Conservation (phyloP, 2,113 vertebrate species). For the Balaeniceps rex region DNA sequence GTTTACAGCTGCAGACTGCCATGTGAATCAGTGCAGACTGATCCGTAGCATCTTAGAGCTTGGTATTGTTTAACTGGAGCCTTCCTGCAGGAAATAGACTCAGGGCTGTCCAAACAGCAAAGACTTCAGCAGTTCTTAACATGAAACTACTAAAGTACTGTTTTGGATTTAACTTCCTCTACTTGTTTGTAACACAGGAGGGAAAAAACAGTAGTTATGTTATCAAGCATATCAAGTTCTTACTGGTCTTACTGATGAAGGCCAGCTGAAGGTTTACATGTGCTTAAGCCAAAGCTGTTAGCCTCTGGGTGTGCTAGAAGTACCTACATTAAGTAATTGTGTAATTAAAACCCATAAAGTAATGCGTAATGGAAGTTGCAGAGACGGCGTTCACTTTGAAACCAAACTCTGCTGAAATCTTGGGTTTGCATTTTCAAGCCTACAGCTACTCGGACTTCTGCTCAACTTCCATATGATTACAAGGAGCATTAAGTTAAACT, state of each 20-base stretch:
- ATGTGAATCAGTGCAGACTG: not conserved
- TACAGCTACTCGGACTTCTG: not conserved
- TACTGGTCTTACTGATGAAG: not conserved
- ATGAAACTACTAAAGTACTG: not conserved
- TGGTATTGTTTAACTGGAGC: not conserved
- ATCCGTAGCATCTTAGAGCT: not conserved
- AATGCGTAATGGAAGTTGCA: not conserved
- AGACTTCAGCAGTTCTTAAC: not conserved
- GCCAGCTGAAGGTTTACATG: not conserved
- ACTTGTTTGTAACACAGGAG: not conserved
- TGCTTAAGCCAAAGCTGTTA: not conserved
- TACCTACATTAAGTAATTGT: not conserved
- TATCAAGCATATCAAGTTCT: not conserved
- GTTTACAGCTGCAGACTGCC: not conserved
- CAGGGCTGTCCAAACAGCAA: not conserved
- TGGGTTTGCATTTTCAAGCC: not conserved
- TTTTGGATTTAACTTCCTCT: not conserved
- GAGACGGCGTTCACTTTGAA: not conserved
- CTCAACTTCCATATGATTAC: not conserved
- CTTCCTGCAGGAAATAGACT: not conserved
- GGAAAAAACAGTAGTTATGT: not conserved
- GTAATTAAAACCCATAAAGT: conserved; percentile 1
- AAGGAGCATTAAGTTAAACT: not conserved
- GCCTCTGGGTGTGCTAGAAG: not conserved
- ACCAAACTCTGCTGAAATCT: not conserved